Percentiles rank a stretch among this genome's conserved stretches.
Conservation (phyloP, 2,113 vertebrate genomes). For the Gobius niger region DNA sequence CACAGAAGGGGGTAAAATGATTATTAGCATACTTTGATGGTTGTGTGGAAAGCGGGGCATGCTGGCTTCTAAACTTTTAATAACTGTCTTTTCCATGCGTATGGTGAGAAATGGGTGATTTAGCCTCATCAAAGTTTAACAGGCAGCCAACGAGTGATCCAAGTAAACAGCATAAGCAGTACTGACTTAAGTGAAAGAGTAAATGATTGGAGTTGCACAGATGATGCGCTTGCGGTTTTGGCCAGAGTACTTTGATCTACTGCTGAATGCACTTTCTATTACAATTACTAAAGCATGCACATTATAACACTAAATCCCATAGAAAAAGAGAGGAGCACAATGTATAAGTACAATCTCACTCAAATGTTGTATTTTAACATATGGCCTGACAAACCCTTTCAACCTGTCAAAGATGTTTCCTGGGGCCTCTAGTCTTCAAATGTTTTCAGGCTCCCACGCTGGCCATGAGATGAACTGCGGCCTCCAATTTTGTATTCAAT, state of each 20-base stretch:
- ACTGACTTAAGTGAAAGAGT: constrained; percentile 17
- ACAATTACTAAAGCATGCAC: neutral
- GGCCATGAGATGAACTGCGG: too few relatives aligned
- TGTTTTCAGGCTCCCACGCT: too few relatives aligned
- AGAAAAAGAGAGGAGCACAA: too few relatives aligned
- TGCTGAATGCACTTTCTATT: neutral
- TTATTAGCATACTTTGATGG: constrained; percentile 41
- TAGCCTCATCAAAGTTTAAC: constrained; percentile 47
- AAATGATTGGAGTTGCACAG: constrained; percentile 3
- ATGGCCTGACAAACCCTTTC: too few relatives aligned
- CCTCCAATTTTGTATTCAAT: too few relatives aligned
- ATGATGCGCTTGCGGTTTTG: constrained; percentile 4
- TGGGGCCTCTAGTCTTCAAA: too few relatives aligned
- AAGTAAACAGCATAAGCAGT: constrained; percentile 46
- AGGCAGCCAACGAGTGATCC: constrained; percentile 9
- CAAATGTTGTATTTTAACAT: too few relatives aligned
- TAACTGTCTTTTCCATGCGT: constrained; percentile 34
- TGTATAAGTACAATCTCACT: too few relatives aligned
- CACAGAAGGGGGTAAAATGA: neutral
- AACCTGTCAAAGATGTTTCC: too few relatives aligned
- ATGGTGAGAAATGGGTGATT: constrained; percentile 43
- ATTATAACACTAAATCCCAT: neutral
- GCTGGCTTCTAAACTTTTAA: constrained; percentile 35
- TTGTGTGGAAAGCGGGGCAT: constrained; percentile 38
- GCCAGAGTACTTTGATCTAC: constrained; percentile 20